These are phyloP conservation scores for Oryzias sinensis DNA, from an alignment of 2,797 vertebrate genomes.

Conservation along the genomic window DNA sequence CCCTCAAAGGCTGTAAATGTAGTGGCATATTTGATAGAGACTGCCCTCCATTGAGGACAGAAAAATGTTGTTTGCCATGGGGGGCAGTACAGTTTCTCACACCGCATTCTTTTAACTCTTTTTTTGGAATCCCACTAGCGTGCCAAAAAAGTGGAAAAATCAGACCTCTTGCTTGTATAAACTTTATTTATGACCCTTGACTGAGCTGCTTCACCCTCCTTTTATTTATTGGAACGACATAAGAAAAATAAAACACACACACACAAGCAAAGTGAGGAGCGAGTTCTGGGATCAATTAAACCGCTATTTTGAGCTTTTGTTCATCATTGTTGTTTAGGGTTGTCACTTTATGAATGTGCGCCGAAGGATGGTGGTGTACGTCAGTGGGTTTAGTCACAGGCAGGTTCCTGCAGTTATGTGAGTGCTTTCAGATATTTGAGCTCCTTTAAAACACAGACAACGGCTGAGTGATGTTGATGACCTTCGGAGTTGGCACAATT, in stretches of 20 bases:
- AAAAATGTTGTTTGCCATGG: slow-evolving; percentile 8
- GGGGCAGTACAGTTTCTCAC: slow-evolving; percentile 41
- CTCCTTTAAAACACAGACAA: slow-evolving; percentile 10
- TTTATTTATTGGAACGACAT: slow-evolving; percentile 45
- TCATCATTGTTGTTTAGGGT: slow-evolving; percentile 46
- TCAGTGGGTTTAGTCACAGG: neutral
- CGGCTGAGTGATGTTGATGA: slow-evolving; percentile 11
- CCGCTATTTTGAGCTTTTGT: slow-evolving; percentile 48
- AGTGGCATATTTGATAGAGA: slow-evolving; percentile 16
- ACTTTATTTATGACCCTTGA: slow-evolving; percentile 56
- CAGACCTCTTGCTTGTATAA: slow-evolving; percentile 37
- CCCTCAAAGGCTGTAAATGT: slow-evolving; percentile 25
- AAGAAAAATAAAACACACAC: slow-evolving; percentile 28
- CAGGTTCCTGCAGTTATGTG: no score
- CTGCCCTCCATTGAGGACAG: slow-evolving; percentile 19
- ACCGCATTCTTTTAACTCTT: slow-evolving; percentile 56
- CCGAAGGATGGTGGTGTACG: neutral
- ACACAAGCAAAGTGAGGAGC: slow-evolving; percentile 44
- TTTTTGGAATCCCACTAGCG: slow-evolving; percentile 42
- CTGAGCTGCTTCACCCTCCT: slow-evolving; percentile 47
- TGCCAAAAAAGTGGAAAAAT: slow-evolving; percentile 48
- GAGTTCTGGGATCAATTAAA: slow-evolving; percentile 58
- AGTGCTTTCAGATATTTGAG: no score
- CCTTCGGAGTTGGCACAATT: slow-evolving; percentile 27
- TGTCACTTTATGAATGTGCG: slow-evolving; percentile 14